These are phyloP conservation scores for Cantharis rustica DNA, from an alignment of 2,888 invertebrate genomes.

Conservation along the genomic window DNA sequence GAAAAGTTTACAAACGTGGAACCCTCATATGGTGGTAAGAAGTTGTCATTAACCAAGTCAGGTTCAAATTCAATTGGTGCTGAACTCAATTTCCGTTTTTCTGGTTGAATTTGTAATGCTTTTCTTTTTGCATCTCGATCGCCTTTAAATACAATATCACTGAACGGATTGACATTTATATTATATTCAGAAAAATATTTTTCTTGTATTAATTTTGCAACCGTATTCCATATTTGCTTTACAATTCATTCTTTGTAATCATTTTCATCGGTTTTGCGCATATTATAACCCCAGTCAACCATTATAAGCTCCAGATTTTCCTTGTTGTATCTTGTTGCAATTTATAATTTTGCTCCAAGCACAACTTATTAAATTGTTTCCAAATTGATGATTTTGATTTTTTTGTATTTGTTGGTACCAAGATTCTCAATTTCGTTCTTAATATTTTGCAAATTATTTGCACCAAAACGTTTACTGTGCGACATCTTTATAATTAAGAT, in stretches of 20 bases:
- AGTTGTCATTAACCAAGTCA: too few relatives aligned
- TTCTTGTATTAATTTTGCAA: neutral
- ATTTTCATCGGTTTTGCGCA: neutral
- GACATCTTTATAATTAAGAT: too few relatives aligned
- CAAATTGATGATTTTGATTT: too few relatives aligned
- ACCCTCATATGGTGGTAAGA: too few relatives aligned
- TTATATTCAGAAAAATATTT: neutral
- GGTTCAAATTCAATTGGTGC: neutral
- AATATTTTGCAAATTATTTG: too few relatives aligned
- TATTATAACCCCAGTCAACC: neutral
- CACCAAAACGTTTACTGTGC: too few relatives aligned
- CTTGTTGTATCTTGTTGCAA: too few relatives aligned
- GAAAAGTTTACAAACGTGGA: too few relatives aligned
- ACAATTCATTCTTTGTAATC: neutral
- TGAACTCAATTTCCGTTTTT: neutral
- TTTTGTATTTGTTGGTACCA: too few relatives aligned
- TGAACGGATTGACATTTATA: neutral
- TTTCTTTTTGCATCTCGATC: conserved; percentile 2
- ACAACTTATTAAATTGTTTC: too few relatives aligned
- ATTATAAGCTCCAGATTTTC: neutral
- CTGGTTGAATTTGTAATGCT: neutral
- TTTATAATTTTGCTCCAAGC: too few relatives aligned
- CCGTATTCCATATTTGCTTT: neutral
- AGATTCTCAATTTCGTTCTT: too few relatives aligned
- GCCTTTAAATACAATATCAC: neutral